These are phyloP conservation scores for Pyralis farinalis DNA, from an alignment of 2,888 invertebrate genomes.

Conservation along the genomic window DNA sequence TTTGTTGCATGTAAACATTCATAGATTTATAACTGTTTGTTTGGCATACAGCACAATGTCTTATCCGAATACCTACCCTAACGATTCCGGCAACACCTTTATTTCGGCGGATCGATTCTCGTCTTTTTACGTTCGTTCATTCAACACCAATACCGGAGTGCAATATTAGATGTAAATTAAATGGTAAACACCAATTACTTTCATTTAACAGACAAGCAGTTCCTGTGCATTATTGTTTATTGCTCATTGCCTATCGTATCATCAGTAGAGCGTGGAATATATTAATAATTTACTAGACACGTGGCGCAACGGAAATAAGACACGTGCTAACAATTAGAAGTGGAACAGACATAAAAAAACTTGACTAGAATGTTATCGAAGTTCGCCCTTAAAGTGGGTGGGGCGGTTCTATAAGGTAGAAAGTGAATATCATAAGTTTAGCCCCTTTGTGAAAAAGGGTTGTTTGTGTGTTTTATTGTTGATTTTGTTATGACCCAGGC, in stretches of 20 bases:
- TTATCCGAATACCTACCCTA: too few relatives aligned
- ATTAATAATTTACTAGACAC: constrained; percentile 69
- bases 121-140: too few relatives aligned
- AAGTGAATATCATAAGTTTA: constrained; percentile 37
- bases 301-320: constrained; percentile 67
- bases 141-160: too few relatives aligned
- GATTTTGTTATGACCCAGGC: neutral
- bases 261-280: constrained; percentile 50
- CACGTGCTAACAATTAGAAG: constrained; percentile 77
- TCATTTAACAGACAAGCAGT: constrained; percentile 51
- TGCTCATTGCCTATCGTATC: constrained; percentile 29
- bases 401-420: constrained; percentile 36
- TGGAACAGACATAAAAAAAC: constrained; percentile 49
- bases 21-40: too few relatives aligned
- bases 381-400: constrained; percentile 43
- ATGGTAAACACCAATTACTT: constrained; percentile 37
- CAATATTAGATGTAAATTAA: too few relatives aligned
- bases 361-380: constrained; percentile 44
- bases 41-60: too few relatives aligned
- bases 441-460: constrained; percentile 19
- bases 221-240: constrained; percentile 43
- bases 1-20: too few relatives aligned
- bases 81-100: too few relatives aligned
- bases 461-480: constrained; percentile 14
- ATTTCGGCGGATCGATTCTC: too few relatives aligned